Base-by-base conservation (phyloP, 2,113 vertebrate genomes). In the Panthera tigris region DNA sequence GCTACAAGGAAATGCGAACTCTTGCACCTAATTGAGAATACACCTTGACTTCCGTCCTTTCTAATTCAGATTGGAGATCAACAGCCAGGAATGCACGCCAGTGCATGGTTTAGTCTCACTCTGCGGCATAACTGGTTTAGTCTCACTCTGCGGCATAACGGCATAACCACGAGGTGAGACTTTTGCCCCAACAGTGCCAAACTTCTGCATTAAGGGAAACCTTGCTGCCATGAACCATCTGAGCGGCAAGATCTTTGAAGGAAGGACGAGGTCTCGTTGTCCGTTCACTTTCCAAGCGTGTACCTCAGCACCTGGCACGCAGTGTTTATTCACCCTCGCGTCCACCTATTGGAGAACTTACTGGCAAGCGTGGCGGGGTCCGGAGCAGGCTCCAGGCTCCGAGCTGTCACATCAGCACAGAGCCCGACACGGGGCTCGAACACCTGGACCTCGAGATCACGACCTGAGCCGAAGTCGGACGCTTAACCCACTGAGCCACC, bases 21-120 rank as follows among this genome's bases (percentile, higher is more conserved):
- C 41, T 68, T 63, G 11, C 9, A 94, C 21, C 65, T 82, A 39
- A 91, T 48, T 90, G 52, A 81, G 85, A 96, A 96, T 95, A 81
- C 45, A 91, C 45, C 41, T 89, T 90, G 83, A 80, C 73, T 97
- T 95, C 31, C 31, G 3, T 71, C 65, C 50, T 87, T 94, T 74
- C 8, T 96, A 80, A 96, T 92, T 93, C 55, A 97, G 48, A 84
- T 81, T 68, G 27, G 31, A 50, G 87, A 68, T 25, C 91, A 96
- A 96, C 41, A 82, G 33, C 18, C 36, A 91, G 83, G 94, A 92
- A 69, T 87, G 27, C 41, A 95, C 6, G 33, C 27, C 15, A 69
- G 18, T n/a, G 15, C 7, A 31, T 76, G 21, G 83, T 27, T 65
- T 69, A 39, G 29, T 11, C 61, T 86, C 69, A 86, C 96, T 96